These are phyloP conservation scores for Rhombomys opimus DNA, from an alignment of 2,113 vertebrate species.

Conservation along the genomic window DNA sequence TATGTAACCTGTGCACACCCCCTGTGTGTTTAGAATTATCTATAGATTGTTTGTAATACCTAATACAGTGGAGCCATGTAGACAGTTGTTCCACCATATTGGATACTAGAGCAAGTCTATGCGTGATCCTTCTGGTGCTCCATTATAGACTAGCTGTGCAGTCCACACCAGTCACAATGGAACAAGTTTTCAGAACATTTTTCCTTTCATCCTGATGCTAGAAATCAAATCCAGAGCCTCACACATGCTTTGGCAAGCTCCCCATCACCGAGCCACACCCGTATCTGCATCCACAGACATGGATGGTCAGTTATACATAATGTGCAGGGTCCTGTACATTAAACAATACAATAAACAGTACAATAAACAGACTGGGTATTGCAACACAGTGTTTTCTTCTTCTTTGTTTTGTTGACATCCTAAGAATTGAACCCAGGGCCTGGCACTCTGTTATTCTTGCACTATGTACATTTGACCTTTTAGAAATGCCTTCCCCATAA, in stretches of 20 bases:
- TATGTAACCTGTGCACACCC: neutral
- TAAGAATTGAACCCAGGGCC: neutral
- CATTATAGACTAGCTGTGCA: neutral
- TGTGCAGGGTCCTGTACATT: neutral
- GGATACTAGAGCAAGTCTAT: neutral
- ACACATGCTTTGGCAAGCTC: neutral
- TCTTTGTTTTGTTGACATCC: neutral
- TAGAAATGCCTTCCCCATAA: neutral
- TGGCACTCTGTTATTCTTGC: neutral
- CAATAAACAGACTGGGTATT: neutral
- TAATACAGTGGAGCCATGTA: neutral
- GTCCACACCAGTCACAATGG: neutral
- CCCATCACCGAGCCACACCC: neutral
- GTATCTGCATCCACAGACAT: neutral
- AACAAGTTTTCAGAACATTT: neutral
- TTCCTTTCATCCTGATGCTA: neutral
- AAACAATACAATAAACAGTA: no score
- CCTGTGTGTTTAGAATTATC: neutral
- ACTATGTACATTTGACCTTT: conserved; percentile 18
- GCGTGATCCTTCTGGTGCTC: neutral
- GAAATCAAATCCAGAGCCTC: neutral
- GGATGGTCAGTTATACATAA: neutral
- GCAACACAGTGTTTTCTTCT: neutral
- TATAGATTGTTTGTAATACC: neutral
- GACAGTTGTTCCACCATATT: neutral